Evolutionary conservation across 2,113 vertebrate genomes (phyloP).

Genomic region (Puffinus mauretanicus): DNA sequence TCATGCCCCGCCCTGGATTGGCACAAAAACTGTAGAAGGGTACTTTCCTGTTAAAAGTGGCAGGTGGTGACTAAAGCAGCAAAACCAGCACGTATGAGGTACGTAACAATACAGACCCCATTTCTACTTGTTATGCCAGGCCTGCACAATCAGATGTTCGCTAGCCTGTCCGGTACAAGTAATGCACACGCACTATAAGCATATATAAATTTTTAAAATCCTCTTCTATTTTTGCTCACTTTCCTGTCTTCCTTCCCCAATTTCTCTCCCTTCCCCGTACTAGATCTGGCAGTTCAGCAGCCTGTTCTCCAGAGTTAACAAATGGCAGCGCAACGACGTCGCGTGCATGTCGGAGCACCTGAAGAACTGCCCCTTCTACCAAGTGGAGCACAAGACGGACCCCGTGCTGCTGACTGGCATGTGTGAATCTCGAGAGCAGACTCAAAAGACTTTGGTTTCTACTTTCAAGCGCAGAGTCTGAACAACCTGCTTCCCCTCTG

Average conservation of each 20-base stretch:
- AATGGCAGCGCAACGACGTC: constrained; percentile 77
- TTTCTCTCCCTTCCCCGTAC: background rate
- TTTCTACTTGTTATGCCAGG: background rate
- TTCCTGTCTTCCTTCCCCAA: background rate
- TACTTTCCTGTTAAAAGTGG: background rate
- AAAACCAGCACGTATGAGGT: background rate
- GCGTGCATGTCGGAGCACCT: constrained; percentile 87
- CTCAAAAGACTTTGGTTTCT: constrained; percentile 70
- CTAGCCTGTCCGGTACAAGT: background rate
- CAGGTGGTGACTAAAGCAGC: background rate
- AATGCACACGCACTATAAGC: background rate
- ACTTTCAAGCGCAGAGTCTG: constrained; percentile 70
- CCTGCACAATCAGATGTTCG: background rate
- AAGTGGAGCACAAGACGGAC: constrained; percentile 75
- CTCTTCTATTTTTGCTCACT: background rate
- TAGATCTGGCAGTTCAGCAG: constrained; percentile 92
- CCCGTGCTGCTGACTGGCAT: constrained; percentile 82
- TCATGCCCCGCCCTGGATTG: background rate
- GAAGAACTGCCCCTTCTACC: constrained; percentile 85
- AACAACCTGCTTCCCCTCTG: background rate
- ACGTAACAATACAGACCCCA: background rate
- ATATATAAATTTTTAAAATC: background rate
- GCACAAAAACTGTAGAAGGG: background rate
- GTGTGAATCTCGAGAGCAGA: constrained; percentile 59
- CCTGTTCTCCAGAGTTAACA: constrained; percentile 85